These are phyloP conservation scores for Ips nitidus DNA, from an alignment of 1,140 invertebrate species.

Conservation along the genomic window DNA sequence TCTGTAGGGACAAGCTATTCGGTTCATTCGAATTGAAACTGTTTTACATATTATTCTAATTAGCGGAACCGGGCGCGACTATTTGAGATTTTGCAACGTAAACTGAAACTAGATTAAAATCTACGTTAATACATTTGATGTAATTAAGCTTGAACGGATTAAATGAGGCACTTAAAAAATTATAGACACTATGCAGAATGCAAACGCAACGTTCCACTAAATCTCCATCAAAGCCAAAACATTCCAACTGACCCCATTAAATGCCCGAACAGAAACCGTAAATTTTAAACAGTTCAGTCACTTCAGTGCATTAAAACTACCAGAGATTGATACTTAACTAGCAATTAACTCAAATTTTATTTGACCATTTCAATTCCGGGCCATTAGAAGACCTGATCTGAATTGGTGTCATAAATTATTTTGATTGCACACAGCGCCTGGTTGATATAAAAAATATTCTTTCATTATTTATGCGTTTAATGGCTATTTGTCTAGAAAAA, in stretches of 20 bases:
- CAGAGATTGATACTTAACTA: conserved; percentile 4
- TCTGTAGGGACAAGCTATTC: too few relatives aligned
- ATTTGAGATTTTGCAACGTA: too few relatives aligned
- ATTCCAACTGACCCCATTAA: conserved; percentile 3
- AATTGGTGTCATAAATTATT: not conserved
- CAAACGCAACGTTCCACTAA: not conserved
- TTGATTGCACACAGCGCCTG: not conserved
- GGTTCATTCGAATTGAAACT: too few relatives aligned
- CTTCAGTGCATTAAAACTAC: conserved; percentile 1
- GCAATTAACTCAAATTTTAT: conserved; percentile 5
- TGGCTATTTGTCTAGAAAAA: too few relatives aligned
- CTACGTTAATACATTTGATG: too few relatives aligned
- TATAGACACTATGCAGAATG: too few relatives aligned
- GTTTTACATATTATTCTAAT: too few relatives aligned
- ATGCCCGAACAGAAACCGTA: conserved; percentile 1
- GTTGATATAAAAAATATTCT: not conserved
- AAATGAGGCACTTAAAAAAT: too few relatives aligned
- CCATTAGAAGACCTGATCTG: conserved; percentile 1
- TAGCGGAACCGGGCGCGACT: too few relatives aligned
- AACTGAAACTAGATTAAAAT: too few relatives aligned
- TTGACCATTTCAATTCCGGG: not conserved
- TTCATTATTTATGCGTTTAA: too few relatives aligned
- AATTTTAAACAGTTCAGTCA: conserved; percentile 5
- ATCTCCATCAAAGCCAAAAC: not conserved
- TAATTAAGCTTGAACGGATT: too few relatives aligned